Evolutionary conservation across 2,888 invertebrate genomes (phyloP).

Genomic region (Protodeltote pygarga): DNA sequence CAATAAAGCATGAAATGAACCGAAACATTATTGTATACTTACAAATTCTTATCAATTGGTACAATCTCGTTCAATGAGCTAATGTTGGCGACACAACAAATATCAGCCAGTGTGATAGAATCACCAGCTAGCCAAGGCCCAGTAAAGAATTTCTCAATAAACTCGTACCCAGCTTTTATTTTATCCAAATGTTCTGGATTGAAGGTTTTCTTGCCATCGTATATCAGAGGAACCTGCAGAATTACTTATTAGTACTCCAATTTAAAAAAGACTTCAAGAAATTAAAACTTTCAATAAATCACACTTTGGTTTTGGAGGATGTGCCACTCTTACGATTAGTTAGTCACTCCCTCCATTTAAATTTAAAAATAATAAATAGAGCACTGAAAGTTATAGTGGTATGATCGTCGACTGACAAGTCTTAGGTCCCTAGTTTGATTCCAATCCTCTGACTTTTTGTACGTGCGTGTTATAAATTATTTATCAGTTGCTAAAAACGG

Average conservation of each 20-base stretch:
- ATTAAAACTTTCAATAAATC: too few relatives aligned
- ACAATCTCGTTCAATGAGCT: conserved; percentile 71
- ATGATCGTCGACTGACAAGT: too few relatives aligned
- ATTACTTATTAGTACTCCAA: neutral
- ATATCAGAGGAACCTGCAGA: conserved; percentile 61
- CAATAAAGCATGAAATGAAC: neutral
- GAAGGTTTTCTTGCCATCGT: conserved; percentile 50
- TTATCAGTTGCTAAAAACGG: too few relatives aligned
- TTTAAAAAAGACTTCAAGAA: too few relatives aligned
- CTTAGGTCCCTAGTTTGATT: too few relatives aligned
- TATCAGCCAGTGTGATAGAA: conserved; percentile 87
- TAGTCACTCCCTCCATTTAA: too few relatives aligned
- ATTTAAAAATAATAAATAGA: too few relatives aligned
- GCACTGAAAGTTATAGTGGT: too few relatives aligned
- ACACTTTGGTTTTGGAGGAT: too few relatives aligned
- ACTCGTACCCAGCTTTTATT: conserved; percentile 57
- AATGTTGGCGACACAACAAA: conserved; percentile 83
- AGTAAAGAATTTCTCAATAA: conserved; percentile 83
- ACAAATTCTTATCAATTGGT: conserved; percentile 63
- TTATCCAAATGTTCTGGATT: conserved; percentile 57
- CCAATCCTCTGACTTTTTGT: too few relatives aligned
- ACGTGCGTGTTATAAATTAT: too few relatives aligned
- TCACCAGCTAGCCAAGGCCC: conserved; percentile 86
- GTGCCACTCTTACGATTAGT: too few relatives aligned
- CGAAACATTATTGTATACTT: conserved; percentile 39